These are phyloP conservation scores for Diplodus sargus DNA, from an alignment of 2,797 vertebrate species.

Conservation along the genomic window DNA sequence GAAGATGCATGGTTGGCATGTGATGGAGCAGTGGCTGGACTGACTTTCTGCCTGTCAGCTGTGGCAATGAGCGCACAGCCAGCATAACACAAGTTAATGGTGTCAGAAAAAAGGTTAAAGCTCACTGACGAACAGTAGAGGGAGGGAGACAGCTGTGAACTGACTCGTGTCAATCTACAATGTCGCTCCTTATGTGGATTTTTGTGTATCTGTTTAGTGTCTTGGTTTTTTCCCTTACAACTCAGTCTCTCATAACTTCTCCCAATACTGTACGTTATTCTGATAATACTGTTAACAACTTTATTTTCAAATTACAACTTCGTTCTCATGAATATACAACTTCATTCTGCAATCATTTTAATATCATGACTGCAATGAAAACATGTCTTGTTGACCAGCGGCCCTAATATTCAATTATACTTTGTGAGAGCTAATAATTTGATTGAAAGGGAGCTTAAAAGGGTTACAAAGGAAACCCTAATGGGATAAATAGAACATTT, in stretches of 20 bases:
- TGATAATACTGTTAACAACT: background rate
- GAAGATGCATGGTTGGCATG: background rate
- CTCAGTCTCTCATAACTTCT: background rate
- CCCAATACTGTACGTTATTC: too few species aligned
- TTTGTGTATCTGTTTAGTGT: background rate
- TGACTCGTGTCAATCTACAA: background rate
- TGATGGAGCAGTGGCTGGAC: background rate
- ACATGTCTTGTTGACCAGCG: background rate
- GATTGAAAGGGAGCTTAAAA: background rate
- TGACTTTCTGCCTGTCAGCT: conserved; percentile 6
- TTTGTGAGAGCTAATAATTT: background rate
- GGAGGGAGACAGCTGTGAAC: conserved; percentile 3
- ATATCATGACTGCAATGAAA: background rate
- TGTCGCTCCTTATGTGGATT: background rate
- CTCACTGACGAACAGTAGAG: background rate
- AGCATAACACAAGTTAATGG: conserved; percentile 24
- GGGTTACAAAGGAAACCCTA: background rate
- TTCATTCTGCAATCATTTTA: background rate
- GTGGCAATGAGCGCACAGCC: background rate
- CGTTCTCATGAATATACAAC: background rate
- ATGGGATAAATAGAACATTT: conserved; percentile 2
- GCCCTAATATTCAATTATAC: background rate
- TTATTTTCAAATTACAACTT: background rate
- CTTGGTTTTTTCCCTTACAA: too few species aligned
- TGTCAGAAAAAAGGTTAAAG: conserved; percentile 29